Base-by-base conservation (phyloP, 2,113 vertebrate genomes). In the Pachyramphus minor region DNA sequence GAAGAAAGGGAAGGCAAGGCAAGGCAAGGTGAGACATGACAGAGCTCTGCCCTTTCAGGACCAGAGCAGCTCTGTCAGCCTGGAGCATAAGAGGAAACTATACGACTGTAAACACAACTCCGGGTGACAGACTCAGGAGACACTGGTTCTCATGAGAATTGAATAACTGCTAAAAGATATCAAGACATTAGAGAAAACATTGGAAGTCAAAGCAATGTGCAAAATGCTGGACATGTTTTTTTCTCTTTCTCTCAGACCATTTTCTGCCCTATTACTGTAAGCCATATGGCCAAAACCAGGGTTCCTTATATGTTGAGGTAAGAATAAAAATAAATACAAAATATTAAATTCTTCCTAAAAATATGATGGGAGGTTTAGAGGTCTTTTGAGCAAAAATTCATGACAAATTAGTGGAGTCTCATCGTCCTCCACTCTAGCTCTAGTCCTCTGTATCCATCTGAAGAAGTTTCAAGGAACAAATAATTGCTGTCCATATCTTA, bases 21-120 rank as follows among this genome's bases (percentile, higher is more conserved):
- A 68, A 68, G n/a, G 60, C 2, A 66, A 19, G 11, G 53, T 0
- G 27, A 44, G 18, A 20, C 2, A 50, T 23, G 14, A 39, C 0
- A 1, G 6, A 53, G 5, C 7, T 66, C 33, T 27, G 33, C 22
- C 6, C 6, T 78, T 77, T 84, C 47, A 42, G 18, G 5, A 12
- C 3, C 31, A 39, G 20, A 75, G 39, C 11, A 76, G 22, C 6
- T 52, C 31, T 75, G 18, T 27, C 47, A 83, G 11, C 12, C n/a
- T 56, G 19, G 6, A n/a, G 28, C 13, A 2, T 11, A 58, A 15
- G 5, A 60, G 23, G 33, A 4, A 78, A 31, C 1, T 4, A 0
- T 12, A 3, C 16, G 11, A 44, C 41, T 73, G 23, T 35, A 41
- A 63, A 24, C 39, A 64, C 8, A 89, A 19, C 35, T 78, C 56